A percentile compares a stretch with the other conserved stretches of the same genome.
Evolutionary conservation across 2,797 vertebrate genomes (phyloP).

Genomic region (Leptatherina wallacei): DNA sequence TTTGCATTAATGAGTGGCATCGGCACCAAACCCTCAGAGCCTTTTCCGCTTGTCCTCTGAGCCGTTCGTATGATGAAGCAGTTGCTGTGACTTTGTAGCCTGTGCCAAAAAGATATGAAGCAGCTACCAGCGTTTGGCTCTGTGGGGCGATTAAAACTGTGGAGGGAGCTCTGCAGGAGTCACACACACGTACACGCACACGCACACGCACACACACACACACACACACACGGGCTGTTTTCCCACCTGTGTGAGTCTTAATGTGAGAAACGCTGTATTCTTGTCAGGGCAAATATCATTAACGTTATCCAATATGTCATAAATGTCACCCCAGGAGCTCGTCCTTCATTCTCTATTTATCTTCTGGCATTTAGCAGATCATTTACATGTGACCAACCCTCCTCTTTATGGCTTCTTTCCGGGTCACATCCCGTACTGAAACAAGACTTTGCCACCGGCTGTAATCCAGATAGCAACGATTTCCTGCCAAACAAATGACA

Average conservation of each 20-base stretch:
- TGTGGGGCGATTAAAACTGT: conserved; percentile 40
- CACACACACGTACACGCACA: too few species aligned
- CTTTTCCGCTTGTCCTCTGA: conserved; percentile 38
- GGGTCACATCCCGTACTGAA: background rate
- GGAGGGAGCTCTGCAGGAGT: conserved; percentile 45
- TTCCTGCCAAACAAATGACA: too few species aligned
- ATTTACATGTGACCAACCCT: background rate
- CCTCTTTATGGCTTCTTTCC: background rate
- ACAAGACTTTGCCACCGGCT: background rate
- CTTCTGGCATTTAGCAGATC: background rate
- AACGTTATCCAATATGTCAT: background rate
- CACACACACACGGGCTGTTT: conserved; percentile 49
- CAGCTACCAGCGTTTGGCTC: conserved; percentile 55
- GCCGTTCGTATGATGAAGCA: conserved; percentile 33
- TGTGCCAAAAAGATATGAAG: conserved; percentile 49
- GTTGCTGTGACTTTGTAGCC: conserved; percentile 55
- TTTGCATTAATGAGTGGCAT: conserved; percentile 38
- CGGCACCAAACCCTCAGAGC: conserved; percentile 21
- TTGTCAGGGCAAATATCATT: background rate
- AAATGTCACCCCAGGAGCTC: background rate
- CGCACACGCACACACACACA: conserved; percentile 51
- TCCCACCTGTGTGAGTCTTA: conserved; percentile 17
- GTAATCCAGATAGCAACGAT: too few species aligned
- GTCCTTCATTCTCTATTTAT: background rate
- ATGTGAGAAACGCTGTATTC: conserved; percentile 16